Percentiles rank a stretch among this genome's conserved stretches.
Evolutionary conservation across 2,888 invertebrate species (phyloP).

Genomic region (Philopedon plagiatum): DNA sequence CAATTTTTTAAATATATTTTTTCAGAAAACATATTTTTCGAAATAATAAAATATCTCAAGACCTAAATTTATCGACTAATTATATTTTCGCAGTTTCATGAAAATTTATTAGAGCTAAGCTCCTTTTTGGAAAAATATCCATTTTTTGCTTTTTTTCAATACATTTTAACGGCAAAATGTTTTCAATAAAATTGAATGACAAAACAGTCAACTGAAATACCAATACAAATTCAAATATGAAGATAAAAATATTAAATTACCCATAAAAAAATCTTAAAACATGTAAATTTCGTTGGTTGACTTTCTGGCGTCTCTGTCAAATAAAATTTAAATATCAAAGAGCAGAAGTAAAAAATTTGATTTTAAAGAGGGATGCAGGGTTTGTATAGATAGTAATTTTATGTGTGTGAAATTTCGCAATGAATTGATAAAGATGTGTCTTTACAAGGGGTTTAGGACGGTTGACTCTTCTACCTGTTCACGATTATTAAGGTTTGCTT

Average conservation of each 20-base stretch:
- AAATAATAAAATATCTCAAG: no score
- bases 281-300: conserved; percentile 38
- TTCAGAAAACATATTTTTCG: no score
- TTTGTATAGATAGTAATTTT: conserved; percentile 41
- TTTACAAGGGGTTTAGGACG: conserved; percentile 6
- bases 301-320: conserved; percentile 40
- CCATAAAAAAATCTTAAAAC: conserved; percentile 31
- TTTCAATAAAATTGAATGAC: no score
- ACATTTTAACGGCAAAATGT: conserved; percentile 18
- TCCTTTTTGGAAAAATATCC: no score
- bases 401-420: conserved; percentile 46
- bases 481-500: not conserved
- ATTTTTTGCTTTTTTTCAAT: no score
- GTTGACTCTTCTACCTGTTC: conserved; percentile 32
- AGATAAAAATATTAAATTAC: conserved; percentile 38
- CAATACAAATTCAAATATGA: not conserved
- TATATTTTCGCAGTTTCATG: no score
- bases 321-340: conserved; percentile 45
- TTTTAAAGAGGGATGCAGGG: conserved; percentile 47
- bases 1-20: no score
- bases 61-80: no score
- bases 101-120: no score
- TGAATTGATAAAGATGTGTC: conserved; percentile 26
- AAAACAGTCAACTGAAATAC: conserved; percentile 9
- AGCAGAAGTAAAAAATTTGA: conserved; percentile 41